These are phyloP conservation scores for Macaria liturata DNA, from an alignment of 2,888 invertebrate genomes.

Conservation along the genomic window DNA sequence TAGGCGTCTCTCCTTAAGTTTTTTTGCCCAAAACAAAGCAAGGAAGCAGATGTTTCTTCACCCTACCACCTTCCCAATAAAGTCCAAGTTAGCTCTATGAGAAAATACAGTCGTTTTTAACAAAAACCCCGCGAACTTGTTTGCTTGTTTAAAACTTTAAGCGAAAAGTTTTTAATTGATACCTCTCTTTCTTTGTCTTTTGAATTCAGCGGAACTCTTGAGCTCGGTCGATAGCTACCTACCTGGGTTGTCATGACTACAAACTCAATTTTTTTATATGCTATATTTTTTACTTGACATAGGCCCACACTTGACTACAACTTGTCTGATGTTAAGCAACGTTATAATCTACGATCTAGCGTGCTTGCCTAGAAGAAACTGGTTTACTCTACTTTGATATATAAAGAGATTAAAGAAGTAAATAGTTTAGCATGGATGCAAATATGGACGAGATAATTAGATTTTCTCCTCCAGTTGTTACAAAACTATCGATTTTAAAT, in stretches of 20 bases:
- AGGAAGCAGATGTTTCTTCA: constrained; percentile 38
- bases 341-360: too few relatives aligned
- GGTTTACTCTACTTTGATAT: too few relatives aligned
- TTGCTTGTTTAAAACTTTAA: constrained; percentile 55
- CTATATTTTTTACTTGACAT: too few relatives aligned
- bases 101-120: constrained; percentile 56
- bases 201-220: constrained; percentile 26
- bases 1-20: too few relatives aligned
- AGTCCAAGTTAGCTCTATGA: constrained; percentile 48
- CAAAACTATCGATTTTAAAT: too few relatives aligned
- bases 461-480: too few relatives aligned
- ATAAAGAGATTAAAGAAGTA: too few relatives aligned
- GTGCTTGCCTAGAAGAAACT: too few relatives aligned
- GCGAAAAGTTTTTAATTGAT: constrained; percentile 68
- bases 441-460: too few relatives aligned
- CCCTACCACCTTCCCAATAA: constrained; percentile 43
- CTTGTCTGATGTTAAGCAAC: too few relatives aligned
- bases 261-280: constrained; percentile 19
- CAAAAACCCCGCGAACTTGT: constrained; percentile 61
- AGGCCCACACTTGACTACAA: too few relatives aligned
- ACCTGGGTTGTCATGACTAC: constrained; percentile 29
- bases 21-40: background rate
- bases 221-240: constrained; percentile 26
- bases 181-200: constrained; percentile 49
- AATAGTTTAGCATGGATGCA: too few relatives aligned